Evolutionary conservation across 2,797 vertebrate species (phyloP).

Genomic region (Periparus ater): DNA sequence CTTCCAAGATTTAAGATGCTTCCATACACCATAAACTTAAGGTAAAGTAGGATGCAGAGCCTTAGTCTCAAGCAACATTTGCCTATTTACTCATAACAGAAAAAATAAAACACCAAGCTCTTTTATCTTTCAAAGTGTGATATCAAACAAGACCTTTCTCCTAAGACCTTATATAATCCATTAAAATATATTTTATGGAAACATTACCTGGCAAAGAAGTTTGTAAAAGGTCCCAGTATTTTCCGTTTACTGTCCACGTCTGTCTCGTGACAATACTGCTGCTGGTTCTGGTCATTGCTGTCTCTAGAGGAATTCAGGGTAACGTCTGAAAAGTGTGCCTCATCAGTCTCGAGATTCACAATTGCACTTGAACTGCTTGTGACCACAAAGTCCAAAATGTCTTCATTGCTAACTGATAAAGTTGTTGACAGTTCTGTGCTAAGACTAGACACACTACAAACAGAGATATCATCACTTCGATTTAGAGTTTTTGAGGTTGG

Average conservation of each 20-base stretch:
- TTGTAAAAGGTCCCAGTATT: slow-evolving; percentile 81
- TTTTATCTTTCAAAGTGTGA: not conserved
- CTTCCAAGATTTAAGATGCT: not conserved
- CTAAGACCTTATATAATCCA: not conserved
- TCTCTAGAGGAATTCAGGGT: slow-evolving; percentile 75
- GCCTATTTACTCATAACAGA: not conserved
- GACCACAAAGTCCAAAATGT: slow-evolving; percentile 88
- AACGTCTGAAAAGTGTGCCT: slow-evolving; percentile 80
- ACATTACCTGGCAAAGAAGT: slow-evolving; percentile 86
- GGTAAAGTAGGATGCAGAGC: not conserved
- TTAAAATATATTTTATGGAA: not conserved
- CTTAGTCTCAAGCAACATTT: not conserved
- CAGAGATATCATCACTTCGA: slow-evolving; percentile 86
- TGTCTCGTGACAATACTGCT: not conserved
- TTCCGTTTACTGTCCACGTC: slow-evolving; percentile 74
- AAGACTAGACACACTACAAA: slow-evolving; percentile 91
- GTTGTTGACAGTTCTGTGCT: slow-evolving; percentile 90
- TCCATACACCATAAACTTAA: not conserved
- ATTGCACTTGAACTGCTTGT: slow-evolving; percentile 92
- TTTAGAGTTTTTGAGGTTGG: slow-evolving; percentile 74
- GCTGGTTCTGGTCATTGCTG: slow-evolving; percentile 35
- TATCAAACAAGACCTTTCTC: not conserved
- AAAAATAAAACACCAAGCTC: not conserved
- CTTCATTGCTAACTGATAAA: slow-evolving; percentile 87
- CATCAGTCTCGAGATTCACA: slow-evolving; percentile 87